Evolutionary conservation across 35 echinoderm and acorn worm species (phyloP).

Genomic region (Acanthaster planci): DNA sequence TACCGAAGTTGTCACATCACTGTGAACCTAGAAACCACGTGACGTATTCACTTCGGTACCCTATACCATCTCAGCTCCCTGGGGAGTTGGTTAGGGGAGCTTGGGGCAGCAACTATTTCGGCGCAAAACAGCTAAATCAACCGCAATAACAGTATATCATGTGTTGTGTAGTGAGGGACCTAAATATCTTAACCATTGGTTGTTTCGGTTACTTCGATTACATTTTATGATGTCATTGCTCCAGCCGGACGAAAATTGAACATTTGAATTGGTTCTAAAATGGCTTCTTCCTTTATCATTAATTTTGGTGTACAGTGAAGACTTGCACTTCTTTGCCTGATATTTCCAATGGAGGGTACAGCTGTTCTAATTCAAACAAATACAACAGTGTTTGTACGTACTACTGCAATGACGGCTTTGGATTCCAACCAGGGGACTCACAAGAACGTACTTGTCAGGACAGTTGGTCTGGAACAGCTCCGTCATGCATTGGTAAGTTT

Average conservation of each 20-base stretch:
- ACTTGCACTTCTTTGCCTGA: neutral
- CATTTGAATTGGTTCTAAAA: neutral
- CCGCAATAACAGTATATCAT: no score
- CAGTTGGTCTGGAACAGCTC: conserved; percentile 27
- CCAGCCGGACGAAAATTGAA: neutral
- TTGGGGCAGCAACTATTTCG: no score
- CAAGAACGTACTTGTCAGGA: conserved; percentile 10
- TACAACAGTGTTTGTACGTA: conserved; percentile 51
- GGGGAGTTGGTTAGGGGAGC: no score
- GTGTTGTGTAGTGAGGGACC: no score
- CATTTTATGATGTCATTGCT: no score
- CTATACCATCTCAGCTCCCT: no score
- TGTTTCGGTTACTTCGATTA: no score
- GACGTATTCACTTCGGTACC: no score
- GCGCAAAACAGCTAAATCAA: no score
- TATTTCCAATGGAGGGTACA: conserved; percentile 9
- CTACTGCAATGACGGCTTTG: neutral
- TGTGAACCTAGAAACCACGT: no score
- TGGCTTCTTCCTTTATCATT: neutral
- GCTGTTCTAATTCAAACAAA: conserved; percentile 25
- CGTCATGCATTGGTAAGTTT: conserved; percentile 33
- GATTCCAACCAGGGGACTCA: conserved; percentile 18
- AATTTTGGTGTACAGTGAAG: neutral
- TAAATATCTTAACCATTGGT: no score
- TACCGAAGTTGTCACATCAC: no score